Evolutionary conservation across 2,888 invertebrate genomes (phyloP).

Genomic region (Mythimna vitellina): DNA sequence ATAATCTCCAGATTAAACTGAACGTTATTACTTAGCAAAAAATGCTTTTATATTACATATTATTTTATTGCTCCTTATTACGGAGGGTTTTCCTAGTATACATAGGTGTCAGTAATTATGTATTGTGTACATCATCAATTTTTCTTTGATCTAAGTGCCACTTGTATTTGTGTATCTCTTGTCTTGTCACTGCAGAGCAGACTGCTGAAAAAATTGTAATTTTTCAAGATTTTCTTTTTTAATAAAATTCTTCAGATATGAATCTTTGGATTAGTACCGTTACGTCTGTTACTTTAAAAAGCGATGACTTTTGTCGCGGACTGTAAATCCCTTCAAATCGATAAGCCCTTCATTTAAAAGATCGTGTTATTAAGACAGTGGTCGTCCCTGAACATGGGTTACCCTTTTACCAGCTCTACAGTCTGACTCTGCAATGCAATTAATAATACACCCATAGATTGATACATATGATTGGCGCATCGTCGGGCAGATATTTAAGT

Average conservation of each 20-base stretch:
- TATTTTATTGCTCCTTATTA: too few species aligned
- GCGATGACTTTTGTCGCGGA: background rate
- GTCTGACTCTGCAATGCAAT: background rate
- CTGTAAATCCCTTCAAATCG: background rate
- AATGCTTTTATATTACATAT: too few species aligned
- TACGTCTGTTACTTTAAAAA: background rate
- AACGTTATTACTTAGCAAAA: too few species aligned
- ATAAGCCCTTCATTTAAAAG: conserved; percentile 4
- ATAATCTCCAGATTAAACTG: background rate
- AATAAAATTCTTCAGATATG: too few species aligned
- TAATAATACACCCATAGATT: background rate
- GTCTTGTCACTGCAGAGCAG: background rate
- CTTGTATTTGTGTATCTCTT: background rate
- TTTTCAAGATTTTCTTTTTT: too few species aligned
- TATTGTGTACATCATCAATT: background rate
- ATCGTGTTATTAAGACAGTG: background rate
- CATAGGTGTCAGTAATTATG: background rate
- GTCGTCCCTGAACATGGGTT: conserved; percentile 1
- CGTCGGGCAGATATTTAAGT: conserved; percentile 13
- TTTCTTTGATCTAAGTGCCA: background rate
- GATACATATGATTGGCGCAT: conserved; percentile 16
- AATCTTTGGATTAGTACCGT: too few species aligned
- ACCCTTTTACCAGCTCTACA: background rate
- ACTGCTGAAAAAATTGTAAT: background rate
- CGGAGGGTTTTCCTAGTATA: background rate